phyloP scores from a whole-genome alignment of 2,113 vertebrate genomes.

The Sinocyclocheilus anshuiensis region DNA sequence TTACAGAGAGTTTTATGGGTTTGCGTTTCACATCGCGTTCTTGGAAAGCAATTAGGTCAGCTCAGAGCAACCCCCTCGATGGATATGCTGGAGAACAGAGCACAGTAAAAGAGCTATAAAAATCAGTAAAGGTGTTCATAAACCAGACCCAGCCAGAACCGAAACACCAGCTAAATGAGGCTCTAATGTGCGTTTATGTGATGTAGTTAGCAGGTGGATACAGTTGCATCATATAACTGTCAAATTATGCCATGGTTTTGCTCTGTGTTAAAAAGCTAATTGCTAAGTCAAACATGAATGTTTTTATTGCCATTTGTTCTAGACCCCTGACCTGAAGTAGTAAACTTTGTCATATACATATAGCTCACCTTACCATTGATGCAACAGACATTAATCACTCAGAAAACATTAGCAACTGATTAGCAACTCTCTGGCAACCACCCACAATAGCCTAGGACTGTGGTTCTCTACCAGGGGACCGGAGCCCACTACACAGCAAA shows the following conservation, averaged over 20 bases:
- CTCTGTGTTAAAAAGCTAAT: background rate
- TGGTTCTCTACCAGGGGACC: no score
- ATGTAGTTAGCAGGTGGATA: slow-evolving; percentile 23
- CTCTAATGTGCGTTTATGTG: slow-evolving; percentile 37
- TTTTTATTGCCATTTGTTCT: background rate
- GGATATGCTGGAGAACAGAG: slow-evolving; percentile 36
- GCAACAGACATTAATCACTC: background rate
- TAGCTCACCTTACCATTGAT: background rate
- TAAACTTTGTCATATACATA: background rate
- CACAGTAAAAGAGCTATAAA: slow-evolving; percentile 22
- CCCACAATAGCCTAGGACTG: no score
- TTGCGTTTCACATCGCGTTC: background rate
- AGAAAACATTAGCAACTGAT: background rate
- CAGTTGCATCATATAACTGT: background rate
- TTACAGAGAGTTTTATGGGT: slow-evolving; percentile 1
- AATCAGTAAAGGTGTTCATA: slow-evolving; percentile 6
- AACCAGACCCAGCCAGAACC: slow-evolving; percentile 22
- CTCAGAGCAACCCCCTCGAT: background rate
- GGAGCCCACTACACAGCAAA: no score
- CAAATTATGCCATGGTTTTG: background rate
- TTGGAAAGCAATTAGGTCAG: background rate
- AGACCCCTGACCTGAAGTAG: background rate
- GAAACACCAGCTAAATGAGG: slow-evolving; percentile 36
- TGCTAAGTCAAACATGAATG: background rate
- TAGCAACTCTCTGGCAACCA: no score